Evolutionary conservation across 2,888 invertebrate genomes (phyloP).

Genomic region (Falcaria lacertinaria): DNA sequence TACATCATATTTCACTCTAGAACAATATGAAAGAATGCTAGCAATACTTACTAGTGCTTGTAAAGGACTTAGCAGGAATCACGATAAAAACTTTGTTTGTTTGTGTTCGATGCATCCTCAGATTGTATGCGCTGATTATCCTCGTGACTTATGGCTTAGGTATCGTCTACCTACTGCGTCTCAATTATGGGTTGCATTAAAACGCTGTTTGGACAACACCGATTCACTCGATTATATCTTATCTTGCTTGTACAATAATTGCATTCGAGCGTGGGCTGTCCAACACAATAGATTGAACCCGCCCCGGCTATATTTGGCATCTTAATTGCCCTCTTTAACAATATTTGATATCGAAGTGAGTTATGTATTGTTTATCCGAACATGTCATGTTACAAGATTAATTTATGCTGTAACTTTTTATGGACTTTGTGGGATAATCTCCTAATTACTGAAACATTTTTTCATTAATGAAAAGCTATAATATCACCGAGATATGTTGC

Average conservation of each 20-base stretch:
- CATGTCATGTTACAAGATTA: too few species aligned
- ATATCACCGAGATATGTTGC: too few species aligned
- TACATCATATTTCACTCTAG: too few species aligned
- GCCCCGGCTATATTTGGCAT: background rate
- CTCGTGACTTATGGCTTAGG: conserved; percentile 5
- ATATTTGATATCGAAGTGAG: background rate
- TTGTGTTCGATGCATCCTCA: background rate
- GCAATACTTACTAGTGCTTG: too few species aligned
- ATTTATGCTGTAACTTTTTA: too few species aligned
- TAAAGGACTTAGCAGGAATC: too few species aligned
- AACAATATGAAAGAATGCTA: too few species aligned
- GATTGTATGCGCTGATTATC: conserved; percentile 7
- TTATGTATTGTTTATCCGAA: background rate
- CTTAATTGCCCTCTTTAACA: background rate
- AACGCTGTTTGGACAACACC: conserved; percentile 30
- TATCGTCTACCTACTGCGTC: conserved; percentile 12
- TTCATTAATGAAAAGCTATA: too few species aligned
- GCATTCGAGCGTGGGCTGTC: conserved; percentile 30
- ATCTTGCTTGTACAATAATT: conserved; percentile 37
- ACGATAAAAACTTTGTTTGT: background rate
- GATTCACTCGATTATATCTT: conserved; percentile 29
- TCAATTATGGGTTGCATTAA: conserved; percentile 23
- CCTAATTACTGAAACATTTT: too few species aligned
- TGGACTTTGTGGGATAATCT: too few species aligned
- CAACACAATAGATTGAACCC: conserved; percentile 13